Conservation (phyloP, 2,113 vertebrate species). For the Notarius quadriscutis region DNA sequence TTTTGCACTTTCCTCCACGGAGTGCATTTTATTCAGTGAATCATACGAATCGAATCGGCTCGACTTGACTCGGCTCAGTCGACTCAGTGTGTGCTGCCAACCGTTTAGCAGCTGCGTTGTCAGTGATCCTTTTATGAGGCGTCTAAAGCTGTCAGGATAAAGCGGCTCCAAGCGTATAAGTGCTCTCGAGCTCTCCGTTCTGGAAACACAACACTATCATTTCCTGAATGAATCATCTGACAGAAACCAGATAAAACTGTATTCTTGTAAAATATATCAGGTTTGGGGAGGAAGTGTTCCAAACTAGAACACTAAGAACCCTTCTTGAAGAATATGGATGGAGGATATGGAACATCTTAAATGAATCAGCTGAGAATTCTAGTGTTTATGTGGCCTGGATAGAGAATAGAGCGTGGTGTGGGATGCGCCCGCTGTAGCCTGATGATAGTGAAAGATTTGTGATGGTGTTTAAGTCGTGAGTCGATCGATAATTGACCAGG, state of each 20-base stretch:
- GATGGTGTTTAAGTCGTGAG: not conserved
- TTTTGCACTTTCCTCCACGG: not conserved
- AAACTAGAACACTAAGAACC: not conserved
- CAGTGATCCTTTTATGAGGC: not conserved
- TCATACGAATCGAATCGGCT: not conserved
- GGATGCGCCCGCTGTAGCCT: not conserved
- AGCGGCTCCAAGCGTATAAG: not conserved
- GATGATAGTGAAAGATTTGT: not conserved
- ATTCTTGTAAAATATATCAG: not conserved
- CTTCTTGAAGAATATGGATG: not conserved
- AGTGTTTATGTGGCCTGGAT: not conserved
- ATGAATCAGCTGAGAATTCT: not conserved
- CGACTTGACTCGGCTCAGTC: not conserved
- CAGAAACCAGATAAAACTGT: not conserved
- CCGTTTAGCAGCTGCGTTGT: not conserved
- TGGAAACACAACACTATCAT: not conserved
- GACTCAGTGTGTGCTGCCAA: not conserved
- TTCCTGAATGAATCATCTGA: not conserved
- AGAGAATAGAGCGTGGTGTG: not conserved
- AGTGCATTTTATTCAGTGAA: not conserved
- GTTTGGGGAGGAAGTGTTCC: not conserved
- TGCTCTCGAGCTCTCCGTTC: not conserved
- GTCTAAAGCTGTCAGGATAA: conserved; percentile 2
- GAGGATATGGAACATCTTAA: not conserved
- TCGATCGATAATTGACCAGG: too few species aligned